A percentile compares a stretch with the other conserved stretches of the same genome.
Evolutionary conservation across 37 sponge, comb jelly and placozoan species (phyloP).

Genomic region (Amphimedon queenslandica): DNA sequence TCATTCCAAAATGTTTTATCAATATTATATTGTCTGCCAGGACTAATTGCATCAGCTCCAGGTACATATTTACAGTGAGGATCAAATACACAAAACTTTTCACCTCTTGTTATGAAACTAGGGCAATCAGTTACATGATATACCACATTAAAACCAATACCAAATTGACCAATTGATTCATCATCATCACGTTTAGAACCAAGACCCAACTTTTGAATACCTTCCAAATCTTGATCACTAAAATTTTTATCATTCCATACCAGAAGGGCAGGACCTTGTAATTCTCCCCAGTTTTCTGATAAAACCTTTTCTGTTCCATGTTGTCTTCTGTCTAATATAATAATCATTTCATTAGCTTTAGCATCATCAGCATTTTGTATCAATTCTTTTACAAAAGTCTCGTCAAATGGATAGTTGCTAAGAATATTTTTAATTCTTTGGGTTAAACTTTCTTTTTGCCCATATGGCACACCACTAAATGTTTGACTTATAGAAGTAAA

Average conservation of each 20-base stretch:
- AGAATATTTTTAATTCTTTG: constrained; percentile 65
- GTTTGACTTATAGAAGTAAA: constrained; percentile 20
- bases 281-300: constrained; percentile 53
- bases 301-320: constrained; percentile 54
- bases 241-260: constrained; percentile 70
- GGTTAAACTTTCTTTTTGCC: constrained; percentile 73
- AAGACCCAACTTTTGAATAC: constrained; percentile 67
- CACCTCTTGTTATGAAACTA: constrained; percentile 50
- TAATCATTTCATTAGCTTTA: too few species aligned
- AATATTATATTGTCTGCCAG: constrained; percentile 41
- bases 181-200: constrained; percentile 65
- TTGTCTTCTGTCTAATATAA: too few species aligned
- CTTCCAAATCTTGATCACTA: constrained; percentile 61
- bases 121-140: constrained; percentile 91
- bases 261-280: constrained; percentile 60
- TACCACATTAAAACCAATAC: constrained; percentile 80
- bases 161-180: constrained; percentile 73
- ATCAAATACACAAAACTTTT: constrained; percentile 76
- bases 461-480: constrained; percentile 37
- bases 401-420: constrained; percentile 49
- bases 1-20: constrained; percentile 29
- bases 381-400: too few species aligned
- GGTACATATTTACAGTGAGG: constrained; percentile 57
- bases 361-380: too few species aligned
- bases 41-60: constrained; percentile 16